Evolutionary conservation across 2,797 vertebrate species (phyloP), one percentile per base, ranked within the genome.

Genomic region (Pogoniulus pusillus): DNA sequence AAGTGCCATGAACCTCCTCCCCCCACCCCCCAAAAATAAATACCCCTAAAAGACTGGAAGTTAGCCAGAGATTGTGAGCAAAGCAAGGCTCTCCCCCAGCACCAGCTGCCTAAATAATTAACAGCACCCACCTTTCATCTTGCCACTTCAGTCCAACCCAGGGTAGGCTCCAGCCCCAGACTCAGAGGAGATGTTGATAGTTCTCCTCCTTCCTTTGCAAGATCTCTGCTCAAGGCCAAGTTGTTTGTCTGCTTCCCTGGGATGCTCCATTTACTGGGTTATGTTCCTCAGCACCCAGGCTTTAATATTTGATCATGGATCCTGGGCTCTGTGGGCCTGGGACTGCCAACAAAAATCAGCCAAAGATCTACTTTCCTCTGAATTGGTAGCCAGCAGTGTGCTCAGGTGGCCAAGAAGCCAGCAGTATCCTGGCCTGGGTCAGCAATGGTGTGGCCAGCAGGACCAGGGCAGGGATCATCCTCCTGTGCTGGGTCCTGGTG

Each of bases 101-200:
- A 32, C 53, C 41, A 3, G 41, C 43, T 71, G 65, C 86, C 91
- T 94, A 77, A 95, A 96, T 96, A 94, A 91, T 96, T 96, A 93
- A 94, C 29, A 45, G 47, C 16, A 27, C 17, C 87, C 30, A 77
- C 0, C 12, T 96, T 95, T 96, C 90, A 95, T 96, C 94, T 94
- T 90, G 86, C 69, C 13, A 30, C 72, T 93, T 93, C 86, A 91
- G 91, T 92, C 86, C 93, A 90, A 93, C 64, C 86, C 90, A 93
- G 45, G 30, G 73, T 60, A 60, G 60, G 65, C 32, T 92, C 39
- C 53, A 85, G 77, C 77, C 63, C 32, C 75, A 82, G 88, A 80
- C 53, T 16, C 57, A 86, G 82, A 79, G 78, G 58, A 94, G 86
- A 45, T 9, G 12, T 47, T 47, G 41, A 3, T 80, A 24, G 88